These are phyloP conservation scores for Beris chalybata DNA, from an alignment of 2,888 invertebrate species.

Conservation along the genomic window DNA sequence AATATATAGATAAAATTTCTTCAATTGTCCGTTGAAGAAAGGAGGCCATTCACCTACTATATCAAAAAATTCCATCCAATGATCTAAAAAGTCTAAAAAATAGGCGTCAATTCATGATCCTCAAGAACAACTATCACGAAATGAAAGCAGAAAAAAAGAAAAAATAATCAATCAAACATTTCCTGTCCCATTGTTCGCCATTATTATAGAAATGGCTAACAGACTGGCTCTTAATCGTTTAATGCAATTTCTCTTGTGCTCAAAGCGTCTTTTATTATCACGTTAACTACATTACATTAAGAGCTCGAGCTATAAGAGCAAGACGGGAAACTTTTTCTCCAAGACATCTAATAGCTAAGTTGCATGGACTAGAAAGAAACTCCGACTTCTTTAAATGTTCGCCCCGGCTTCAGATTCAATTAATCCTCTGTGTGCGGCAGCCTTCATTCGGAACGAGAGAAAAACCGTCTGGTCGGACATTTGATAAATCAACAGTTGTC, in stretches of 20 bases:
- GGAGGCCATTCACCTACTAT: too few species aligned
- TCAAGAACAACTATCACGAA: too few species aligned
- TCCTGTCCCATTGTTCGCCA: not conserved
- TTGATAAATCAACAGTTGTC: constrained; percentile 36
- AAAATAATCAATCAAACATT: constrained; percentile 14
- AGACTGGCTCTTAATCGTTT: constrained; percentile 21
- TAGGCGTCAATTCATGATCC: too few species aligned
- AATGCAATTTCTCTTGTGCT: constrained; percentile 28
- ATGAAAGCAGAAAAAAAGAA: not conserved
- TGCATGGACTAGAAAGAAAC: too few species aligned
- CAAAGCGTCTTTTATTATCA: constrained; percentile 27
- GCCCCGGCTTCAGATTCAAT: constrained; percentile 2
- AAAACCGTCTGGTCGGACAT: constrained; percentile 23
- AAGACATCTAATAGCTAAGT: too few species aligned
- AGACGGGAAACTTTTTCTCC: too few species aligned
- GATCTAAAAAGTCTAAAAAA: too few species aligned
- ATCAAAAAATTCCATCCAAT: too few species aligned
- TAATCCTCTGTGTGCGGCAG: not conserved
- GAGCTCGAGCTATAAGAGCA: too few species aligned
- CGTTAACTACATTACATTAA: constrained; percentile 23
- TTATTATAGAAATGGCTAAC: not conserved
- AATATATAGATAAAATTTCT: too few species aligned
- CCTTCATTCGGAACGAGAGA: not conserved
- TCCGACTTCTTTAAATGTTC: not conserved
- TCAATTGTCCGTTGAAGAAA: too few species aligned